These are phyloP conservation scores for Illadopsis cleaveri DNA, from an alignment of 2,113 vertebrate species.

Conservation along the genomic window DNA sequence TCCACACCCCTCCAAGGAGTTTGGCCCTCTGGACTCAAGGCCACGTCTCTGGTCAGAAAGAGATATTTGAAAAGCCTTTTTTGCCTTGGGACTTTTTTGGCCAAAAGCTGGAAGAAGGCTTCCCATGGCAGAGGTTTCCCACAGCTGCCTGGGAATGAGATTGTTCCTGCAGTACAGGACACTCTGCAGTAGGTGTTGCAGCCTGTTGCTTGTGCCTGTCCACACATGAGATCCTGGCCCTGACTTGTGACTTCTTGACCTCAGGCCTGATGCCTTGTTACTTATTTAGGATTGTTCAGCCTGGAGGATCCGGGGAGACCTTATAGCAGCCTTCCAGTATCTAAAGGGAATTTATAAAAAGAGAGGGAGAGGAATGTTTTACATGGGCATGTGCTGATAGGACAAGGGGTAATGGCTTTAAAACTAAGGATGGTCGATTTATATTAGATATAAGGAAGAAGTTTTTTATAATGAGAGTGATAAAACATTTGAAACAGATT, in stretches of 20 bases:
- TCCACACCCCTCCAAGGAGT: neutral
- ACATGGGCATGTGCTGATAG: neutral
- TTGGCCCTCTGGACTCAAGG: neutral
- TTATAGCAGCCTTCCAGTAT: neutral
- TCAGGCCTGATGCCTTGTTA: neutral
- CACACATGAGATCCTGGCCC: neutral
- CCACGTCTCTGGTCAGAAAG: neutral
- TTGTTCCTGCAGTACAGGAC: neutral
- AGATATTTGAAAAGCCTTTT: neutral
- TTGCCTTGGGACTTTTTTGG: neutral
- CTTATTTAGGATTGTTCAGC: neutral
- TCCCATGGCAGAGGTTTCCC: neutral
- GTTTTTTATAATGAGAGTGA: neutral
- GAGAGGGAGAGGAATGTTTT: neutral
- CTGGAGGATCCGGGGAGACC: accelerated
- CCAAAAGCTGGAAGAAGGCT: neutral
- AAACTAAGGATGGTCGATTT: neutral
- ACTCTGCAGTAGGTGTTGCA: neutral
- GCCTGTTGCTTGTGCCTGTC: neutral
- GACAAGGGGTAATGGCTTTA: neutral
- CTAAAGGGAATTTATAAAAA: neutral
- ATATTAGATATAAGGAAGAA: neutral
- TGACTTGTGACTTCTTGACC: neutral
- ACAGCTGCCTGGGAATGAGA: neutral
- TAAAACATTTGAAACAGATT: neutral